Percentiles rank a stretch among this genome's conserved stretches.
Evolutionary conservation across 2,888 invertebrate species (phyloP).

Genomic region (Apomyelois bistriatella): DNA sequence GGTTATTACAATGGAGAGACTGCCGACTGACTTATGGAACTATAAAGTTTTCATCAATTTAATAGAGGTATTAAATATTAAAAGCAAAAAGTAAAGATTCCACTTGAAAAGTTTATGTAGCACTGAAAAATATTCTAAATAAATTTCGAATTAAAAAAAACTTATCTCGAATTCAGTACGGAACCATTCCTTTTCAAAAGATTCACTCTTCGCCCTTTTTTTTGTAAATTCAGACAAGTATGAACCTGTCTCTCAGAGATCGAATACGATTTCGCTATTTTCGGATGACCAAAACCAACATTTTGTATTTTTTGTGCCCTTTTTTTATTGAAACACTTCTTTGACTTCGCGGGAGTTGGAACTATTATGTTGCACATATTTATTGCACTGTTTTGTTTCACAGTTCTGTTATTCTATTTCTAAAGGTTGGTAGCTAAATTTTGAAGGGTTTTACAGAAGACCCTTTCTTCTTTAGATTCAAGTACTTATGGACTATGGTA

Average conservation of each 20-base stretch:
- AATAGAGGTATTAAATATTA: too few relatives aligned
- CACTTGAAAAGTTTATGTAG: too few relatives aligned
- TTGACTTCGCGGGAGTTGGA: background rate
- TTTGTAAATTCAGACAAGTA: slow-evolving; percentile 3
- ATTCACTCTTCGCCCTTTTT: background rate
- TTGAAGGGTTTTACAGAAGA: too few relatives aligned
- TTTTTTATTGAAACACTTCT: background rate
- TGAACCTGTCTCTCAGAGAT: slow-evolving; percentile 3
- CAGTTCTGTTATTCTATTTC: background rate
- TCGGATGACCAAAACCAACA: slow-evolving; percentile 11
- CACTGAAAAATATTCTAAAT: too few relatives aligned
- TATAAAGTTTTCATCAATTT: too few relatives aligned
- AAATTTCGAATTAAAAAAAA: too few relatives aligned
- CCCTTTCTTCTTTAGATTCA: too few relatives aligned
- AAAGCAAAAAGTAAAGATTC: too few relatives aligned
- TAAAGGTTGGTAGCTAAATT: background rate
- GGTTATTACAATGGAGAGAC: too few relatives aligned
- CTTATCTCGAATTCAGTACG: background rate
- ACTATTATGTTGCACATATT: slow-evolving; percentile 6
- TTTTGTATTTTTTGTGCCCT: background rate
- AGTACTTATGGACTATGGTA: too few relatives aligned
- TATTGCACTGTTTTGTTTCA: background rate
- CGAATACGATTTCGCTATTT: slow-evolving; percentile 10
- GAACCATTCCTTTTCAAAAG: background rate
- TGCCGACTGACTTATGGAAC: too few relatives aligned